Evolutionary conservation across 2,113 vertebrate genomes (phyloP).

Genomic region (Verasper variegatus): DNA sequence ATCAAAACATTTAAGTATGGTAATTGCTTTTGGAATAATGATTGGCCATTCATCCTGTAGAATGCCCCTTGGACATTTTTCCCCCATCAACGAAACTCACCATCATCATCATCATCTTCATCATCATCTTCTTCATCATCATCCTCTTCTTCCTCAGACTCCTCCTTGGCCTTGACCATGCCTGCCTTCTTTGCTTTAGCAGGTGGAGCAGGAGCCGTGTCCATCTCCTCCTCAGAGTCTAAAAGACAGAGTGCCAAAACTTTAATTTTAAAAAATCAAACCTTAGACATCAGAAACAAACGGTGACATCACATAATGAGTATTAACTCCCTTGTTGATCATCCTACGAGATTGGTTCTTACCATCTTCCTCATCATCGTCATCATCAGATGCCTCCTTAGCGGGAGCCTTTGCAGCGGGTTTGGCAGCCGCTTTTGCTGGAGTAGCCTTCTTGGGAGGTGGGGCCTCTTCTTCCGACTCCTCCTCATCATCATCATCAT

Average conservation of each 20-base stretch:
- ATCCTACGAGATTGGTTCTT: slow-evolving; percentile 72
- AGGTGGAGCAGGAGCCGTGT: slow-evolving; percentile 79
- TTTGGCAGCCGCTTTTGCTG: slow-evolving; percentile 75
- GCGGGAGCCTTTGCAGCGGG: slow-evolving; percentile 59
- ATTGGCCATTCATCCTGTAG: too few relatives aligned
- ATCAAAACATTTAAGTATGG: too few relatives aligned
- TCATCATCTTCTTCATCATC: slow-evolving; percentile 88
- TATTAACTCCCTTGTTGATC: slow-evolving; percentile 90
- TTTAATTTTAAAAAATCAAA: not conserved
- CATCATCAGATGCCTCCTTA: slow-evolving; percentile 81
- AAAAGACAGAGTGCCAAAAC: slow-evolving; percentile 12
- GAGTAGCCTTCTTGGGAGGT: slow-evolving; percentile 69
- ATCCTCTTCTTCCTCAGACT: slow-evolving; percentile 84
- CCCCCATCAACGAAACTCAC: slow-evolving; percentile 34
- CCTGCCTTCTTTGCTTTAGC: slow-evolving; percentile 88
- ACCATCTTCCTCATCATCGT: slow-evolving; percentile 69
- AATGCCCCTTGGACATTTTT: not conserved
- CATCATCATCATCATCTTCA: slow-evolving; percentile 81
- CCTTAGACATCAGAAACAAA: slow-evolving; percentile 75
- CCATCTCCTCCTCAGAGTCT: slow-evolving; percentile 96
- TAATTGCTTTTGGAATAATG: too few relatives aligned
- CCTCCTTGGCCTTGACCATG: slow-evolving; percentile 87
- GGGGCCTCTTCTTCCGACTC: slow-evolving; percentile 82
- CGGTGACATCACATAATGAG: slow-evolving; percentile 84
- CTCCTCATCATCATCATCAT: slow-evolving; percentile 78